A percentile compares a stretch with the other conserved stretches of the same genome.
phyloP scores from a whole-genome alignment of 2,113 vertebrate species.

The Gila orcuttii region DNA sequence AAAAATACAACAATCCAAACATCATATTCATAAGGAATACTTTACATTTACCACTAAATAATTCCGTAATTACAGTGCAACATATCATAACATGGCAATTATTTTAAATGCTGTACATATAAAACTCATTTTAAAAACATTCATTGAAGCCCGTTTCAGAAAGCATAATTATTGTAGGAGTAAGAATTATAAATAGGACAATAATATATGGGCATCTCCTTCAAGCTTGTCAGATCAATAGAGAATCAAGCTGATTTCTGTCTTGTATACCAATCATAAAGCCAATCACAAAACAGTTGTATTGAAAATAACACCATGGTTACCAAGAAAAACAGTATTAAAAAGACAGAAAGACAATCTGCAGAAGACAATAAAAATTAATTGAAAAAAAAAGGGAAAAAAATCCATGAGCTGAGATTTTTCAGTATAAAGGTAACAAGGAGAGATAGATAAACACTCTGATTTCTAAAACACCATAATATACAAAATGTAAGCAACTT shows the following conservation, averaged over 20 bases:
- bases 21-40: constrained; percentile 87
- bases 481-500: neutral
- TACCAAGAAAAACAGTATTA: too few relatives aligned
- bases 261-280: neutral
- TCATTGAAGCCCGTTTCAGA: constrained; percentile 47
- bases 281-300: neutral
- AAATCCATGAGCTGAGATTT: neutral
- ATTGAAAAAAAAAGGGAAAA: neutral
- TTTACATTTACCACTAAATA: constrained; percentile 93
- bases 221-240: neutral
- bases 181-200: constrained; percentile 35
- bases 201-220: neutral
- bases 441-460: neutral
- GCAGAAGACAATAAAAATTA: neutral
- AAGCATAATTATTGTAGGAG: constrained; percentile 22
- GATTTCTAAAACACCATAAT: neutral
- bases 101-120: constrained; percentile 75
- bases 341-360: too few relatives aligned
- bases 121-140: constrained; percentile 74
- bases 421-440: neutral
- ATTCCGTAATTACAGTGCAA: constrained; percentile 91
- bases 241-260: neutral
- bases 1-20: constrained; percentile 76
- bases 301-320: neutral
- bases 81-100: constrained; percentile 81